A percentile compares a stretch with the other conserved stretches of the same genome.
Evolutionary conservation across 2,113 vertebrate species (phyloP).

Genomic region (Pholis gunnellus): DNA sequence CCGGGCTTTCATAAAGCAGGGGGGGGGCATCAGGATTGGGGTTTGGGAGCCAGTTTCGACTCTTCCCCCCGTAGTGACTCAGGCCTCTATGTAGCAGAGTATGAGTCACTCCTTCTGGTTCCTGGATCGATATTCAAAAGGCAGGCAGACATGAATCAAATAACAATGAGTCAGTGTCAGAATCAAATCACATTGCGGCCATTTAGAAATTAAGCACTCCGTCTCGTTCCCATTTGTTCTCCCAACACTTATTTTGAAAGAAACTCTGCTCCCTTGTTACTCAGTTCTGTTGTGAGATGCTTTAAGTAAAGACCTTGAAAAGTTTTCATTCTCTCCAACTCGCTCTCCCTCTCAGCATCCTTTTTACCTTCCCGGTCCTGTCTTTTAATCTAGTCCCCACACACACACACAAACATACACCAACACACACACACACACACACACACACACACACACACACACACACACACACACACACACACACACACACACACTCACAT

Average conservation of each 20-base stretch:
- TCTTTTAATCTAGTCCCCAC: slow-evolving; percentile 34
- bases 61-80: slow-evolving; percentile 69
- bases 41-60: slow-evolving; percentile 51
- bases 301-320: slow-evolving; percentile 34
- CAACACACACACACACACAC: slow-evolving; percentile 1
- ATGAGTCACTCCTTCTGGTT: slow-evolving; percentile 73
- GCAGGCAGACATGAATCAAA: slow-evolving; percentile 78
- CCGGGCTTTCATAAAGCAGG: slow-evolving; percentile 51
- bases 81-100: slow-evolving; percentile 60
- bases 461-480: slow-evolving; percentile 11
- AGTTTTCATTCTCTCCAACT: slow-evolving; percentile 25
- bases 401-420: not conserved
- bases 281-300: slow-evolving; percentile 9
- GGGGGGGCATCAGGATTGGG: slow-evolving; percentile 47
- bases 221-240: slow-evolving; percentile 36
- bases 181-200: slow-evolving; percentile 68
- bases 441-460: slow-evolving; percentile 4
- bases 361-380: slow-evolving; percentile 25
- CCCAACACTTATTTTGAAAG: slow-evolving; percentile 26
- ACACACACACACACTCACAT: not conserved
- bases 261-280: slow-evolving; percentile 25
- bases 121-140: slow-evolving; percentile 77
- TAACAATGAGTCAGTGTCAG: slow-evolving; percentile 75
- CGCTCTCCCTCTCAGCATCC: slow-evolving; percentile 16
- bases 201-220: slow-evolving; percentile 73